Evolutionary conservation across 2,888 invertebrate genomes (phyloP), one percentile per base, ranked within the genome.

Genomic region (Drosophila stalkeri): DNA sequence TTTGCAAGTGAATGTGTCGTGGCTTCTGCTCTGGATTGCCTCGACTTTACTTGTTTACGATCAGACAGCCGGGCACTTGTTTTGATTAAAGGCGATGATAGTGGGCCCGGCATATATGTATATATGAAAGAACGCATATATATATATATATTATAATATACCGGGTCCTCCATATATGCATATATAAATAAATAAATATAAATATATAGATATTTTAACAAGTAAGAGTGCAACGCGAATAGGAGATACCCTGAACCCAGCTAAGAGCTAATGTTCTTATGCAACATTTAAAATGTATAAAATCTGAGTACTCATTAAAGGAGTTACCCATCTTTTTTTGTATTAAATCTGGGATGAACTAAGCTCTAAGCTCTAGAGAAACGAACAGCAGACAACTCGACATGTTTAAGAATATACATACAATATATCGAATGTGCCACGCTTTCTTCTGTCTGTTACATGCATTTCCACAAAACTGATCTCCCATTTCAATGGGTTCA

Each of bases 51-150:
- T 69, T 78, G 74, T 67, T 81, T 81, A 68, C 78, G 75, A 41
- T 81, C 81, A 84, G 81, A 81, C 85, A 79, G 75, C 47, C 75
- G 43, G 80, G 78, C 81, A 83, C 81, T 81, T 81, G 72, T 72
- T 72, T 73, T 72, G 83, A 81, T 81, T 81, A 66, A 77, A 75
- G 74, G 55, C 78, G 67, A 67, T 77, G 81, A 81, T 81, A 81
- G 64, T 65, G 46, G 47, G 8, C 23, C 44, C 18, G 20, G 43
- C 44, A n/a, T 12, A 23, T 7, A 14, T 23, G 23, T 2, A 27
- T 27, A 6, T 27, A 27, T 27, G 27, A n/a, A n/a, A n/a, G n/a
- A n/a, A n/a, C n/a, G n/a, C n/a, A n/a, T n/a, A 27, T 8, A 35
- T n/a, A 16, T 41, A 27, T 35, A 16, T 8, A 33, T 37, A 23